phyloP scores from a whole-genome alignment of 2,888 invertebrate species.

The Euzophera pinguis region DNA sequence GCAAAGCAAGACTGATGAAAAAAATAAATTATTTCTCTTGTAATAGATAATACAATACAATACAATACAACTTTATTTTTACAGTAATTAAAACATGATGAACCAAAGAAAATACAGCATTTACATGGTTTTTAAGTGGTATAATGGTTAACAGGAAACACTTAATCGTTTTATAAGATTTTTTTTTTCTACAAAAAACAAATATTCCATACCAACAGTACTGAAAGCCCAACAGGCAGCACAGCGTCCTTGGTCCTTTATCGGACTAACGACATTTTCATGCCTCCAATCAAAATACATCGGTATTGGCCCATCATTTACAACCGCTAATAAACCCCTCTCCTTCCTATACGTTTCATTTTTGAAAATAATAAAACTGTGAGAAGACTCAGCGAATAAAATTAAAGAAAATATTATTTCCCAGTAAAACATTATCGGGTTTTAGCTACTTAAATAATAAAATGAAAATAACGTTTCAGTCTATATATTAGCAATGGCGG shows the following conservation, averaged over 20 bases:
- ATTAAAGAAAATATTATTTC: not conserved
- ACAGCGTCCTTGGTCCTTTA: slow-evolving; percentile 44
- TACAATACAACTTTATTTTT: too few species aligned
- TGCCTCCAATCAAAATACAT: slow-evolving; percentile 42
- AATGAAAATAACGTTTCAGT: too few species aligned
- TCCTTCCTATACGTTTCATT: not conserved
- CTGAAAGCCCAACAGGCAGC: slow-evolving; percentile 54
- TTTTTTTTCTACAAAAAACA: too few species aligned
- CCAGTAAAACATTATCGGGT: not conserved
- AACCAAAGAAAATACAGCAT: too few species aligned
- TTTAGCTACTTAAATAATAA: not conserved
- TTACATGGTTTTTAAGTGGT: too few species aligned
- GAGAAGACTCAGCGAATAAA: not conserved
- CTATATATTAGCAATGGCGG: not conserved
- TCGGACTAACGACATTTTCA: slow-evolving; percentile 30
- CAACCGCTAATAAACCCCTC: not conserved
- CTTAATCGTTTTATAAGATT: too few species aligned
- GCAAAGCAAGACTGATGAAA: too few species aligned
- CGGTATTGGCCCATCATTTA: slow-evolving; percentile 21
- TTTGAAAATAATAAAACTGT: not conserved
- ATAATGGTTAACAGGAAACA: too few species aligned
- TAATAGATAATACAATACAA: too few species aligned
- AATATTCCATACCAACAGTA: slow-evolving; percentile 33
- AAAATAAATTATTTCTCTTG: too few species aligned
- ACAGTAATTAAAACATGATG: too few species aligned